Evolutionary conservation across 1,140 invertebrate species (phyloP).

Genomic region (Drosophila guanche): DNA sequence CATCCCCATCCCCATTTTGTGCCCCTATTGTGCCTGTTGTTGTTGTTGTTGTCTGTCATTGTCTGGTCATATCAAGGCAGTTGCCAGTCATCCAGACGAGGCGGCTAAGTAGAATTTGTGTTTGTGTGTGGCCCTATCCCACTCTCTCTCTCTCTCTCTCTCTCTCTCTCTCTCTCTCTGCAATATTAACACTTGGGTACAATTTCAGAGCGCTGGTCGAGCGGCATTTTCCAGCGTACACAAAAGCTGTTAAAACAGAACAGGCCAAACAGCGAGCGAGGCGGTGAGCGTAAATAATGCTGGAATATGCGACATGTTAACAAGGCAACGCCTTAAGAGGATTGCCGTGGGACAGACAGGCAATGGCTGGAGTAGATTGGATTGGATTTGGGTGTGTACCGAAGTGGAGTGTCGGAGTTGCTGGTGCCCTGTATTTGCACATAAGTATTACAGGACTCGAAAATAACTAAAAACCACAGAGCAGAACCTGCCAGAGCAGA

Average conservation of each 20-base stretch:
- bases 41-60: conserved; percentile 30
- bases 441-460: conserved; percentile 39
- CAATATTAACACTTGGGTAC: conserved; percentile 71
- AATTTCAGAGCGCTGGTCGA: conserved; percentile 32
- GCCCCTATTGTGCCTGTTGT: conserved; percentile 1
- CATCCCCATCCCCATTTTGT: conserved; percentile 22
- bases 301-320: conserved; percentile 73
- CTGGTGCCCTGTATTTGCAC: conserved; percentile 40
- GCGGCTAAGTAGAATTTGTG: conserved; percentile 49
- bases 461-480: conserved; percentile 17
- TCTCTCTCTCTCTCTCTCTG: conserved; percentile 40
- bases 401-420: not conserved
- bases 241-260: conserved; percentile 61
- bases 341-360: conserved; percentile 10
- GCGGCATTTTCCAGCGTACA: conserved; percentile 56
- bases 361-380: not conserved
- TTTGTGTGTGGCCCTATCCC: conserved; percentile 45
- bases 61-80: conserved; percentile 56
- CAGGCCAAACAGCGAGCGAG: conserved; percentile 47
- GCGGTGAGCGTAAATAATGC: conserved; percentile 62
- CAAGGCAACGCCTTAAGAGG: conserved; percentile 61
- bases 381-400: not conserved
- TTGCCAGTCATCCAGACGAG: conserved; percentile 43
- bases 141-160: conserved; percentile 38
- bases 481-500: not conserved